Evolutionary conservation across 2,113 vertebrate genomes (phyloP).

Genomic region (Melanocharis versteri): DNA sequence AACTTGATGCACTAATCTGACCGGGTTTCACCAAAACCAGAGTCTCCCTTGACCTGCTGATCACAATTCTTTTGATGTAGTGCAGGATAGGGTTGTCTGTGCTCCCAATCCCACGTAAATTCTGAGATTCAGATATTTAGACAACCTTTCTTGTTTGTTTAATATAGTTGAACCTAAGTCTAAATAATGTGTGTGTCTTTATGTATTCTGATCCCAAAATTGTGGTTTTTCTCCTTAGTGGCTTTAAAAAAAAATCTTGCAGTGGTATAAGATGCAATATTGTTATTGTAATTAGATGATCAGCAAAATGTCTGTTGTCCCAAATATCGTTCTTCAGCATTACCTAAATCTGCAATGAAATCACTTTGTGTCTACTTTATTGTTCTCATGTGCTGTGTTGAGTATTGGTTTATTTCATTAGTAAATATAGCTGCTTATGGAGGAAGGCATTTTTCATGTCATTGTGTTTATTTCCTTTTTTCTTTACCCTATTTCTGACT

Average conservation of each 20-base stretch:
- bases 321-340: not conserved
- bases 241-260: not conserved
- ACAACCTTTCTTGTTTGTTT: not conserved
- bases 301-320: not conserved
- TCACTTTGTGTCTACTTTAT: not conserved
- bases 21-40: accelerated
- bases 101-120: not conserved
- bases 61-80: not conserved
- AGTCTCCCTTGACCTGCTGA: not conserved
- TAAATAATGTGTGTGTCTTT: accelerated
- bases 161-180: not conserved
- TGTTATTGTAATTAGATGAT: not conserved
- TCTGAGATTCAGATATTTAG: not conserved
- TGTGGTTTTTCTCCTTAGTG: not conserved
- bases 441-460: not conserved
- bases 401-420: not conserved
- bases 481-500: not conserved
- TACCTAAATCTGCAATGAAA: not conserved
- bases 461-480: not conserved
- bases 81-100: not conserved
- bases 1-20: too few species aligned
- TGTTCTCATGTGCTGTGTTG: not conserved
- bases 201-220: not conserved
- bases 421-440: not conserved
- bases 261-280: not conserved